Evolutionary conservation across 2,888 invertebrate genomes (phyloP).

Genomic region (Oligia strigilis): DNA sequence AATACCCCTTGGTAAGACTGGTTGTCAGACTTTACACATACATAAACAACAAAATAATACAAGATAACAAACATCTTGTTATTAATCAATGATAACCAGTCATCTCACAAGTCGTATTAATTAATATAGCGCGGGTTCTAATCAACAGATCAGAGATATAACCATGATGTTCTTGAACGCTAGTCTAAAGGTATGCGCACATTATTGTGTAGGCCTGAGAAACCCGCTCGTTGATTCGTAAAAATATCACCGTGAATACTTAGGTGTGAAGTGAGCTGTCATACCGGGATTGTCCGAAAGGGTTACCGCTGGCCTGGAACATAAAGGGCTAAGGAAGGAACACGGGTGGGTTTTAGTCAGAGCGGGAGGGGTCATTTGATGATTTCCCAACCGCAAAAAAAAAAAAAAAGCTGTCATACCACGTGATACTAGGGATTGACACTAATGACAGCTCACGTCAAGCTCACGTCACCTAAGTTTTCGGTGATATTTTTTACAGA

Average conservation of each 20-base stretch:
- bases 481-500: too few species aligned
- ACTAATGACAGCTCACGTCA: neutral
- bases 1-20: too few species aligned
- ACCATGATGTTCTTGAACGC: constrained; percentile 37
- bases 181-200: constrained; percentile 17
- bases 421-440: neutral
- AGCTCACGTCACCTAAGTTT: too few species aligned
- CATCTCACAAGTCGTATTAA: constrained; percentile 3
- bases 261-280: neutral
- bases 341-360: too few species aligned
- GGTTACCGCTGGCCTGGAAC: too few species aligned
- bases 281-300: too few species aligned
- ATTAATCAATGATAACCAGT: constrained; percentile 14
- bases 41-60: neutral
- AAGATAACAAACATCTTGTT: neutral
- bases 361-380: too few species aligned
- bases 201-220: neutral
- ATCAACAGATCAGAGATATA: constrained; percentile 15
- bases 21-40: too few species aligned
- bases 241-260: neutral
- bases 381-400: too few species aligned
- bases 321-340: too few species aligned
- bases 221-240: neutral
- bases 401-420: neutral
- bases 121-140: constrained; percentile 19